These are phyloP conservation scores for Lepidurus packardi DNA, from an alignment of 1,140 invertebrate genomes.

Conservation along the genomic window DNA sequence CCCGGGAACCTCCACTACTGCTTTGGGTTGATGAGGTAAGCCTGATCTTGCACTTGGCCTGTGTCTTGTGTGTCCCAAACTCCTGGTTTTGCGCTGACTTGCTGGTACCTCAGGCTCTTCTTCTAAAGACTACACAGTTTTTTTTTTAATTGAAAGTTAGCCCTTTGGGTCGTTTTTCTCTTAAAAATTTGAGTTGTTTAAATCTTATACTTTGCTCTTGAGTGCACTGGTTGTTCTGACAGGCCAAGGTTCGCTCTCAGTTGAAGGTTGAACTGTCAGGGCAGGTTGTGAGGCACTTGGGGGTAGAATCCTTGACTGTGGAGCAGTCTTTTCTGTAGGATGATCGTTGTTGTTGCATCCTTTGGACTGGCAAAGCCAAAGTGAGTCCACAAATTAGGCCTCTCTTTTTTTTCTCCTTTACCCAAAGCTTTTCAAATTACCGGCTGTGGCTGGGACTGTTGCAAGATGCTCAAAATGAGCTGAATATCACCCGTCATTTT, in stretches of 20 bases:
- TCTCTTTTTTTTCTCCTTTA: not conserved
- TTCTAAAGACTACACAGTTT: not conserved
- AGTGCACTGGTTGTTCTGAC: not conserved
- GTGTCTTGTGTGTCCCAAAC: not conserved
- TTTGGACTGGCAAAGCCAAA: not conserved
- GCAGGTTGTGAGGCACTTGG: conserved; percentile 25
- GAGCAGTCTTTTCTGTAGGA: not conserved
- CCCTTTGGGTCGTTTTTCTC: not conserved
- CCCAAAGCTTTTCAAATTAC: conserved; percentile 22
- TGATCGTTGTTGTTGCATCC: conserved; percentile 6
- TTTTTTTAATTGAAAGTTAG: too few relatives aligned
- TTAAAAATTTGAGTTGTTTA: not conserved
- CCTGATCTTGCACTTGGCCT: conserved; percentile 14
- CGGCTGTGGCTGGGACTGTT: conserved; percentile 23
- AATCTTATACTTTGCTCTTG: not conserved
- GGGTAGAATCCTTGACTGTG: conserved; percentile 4
- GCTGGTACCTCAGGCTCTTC: not conserved
- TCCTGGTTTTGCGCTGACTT: not conserved
- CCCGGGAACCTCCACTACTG: not conserved
- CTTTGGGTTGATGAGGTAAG: conserved; percentile 3
- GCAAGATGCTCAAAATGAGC: conserved; percentile 29
- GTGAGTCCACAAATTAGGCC: conserved; percentile 6
- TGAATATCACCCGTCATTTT: conserved; percentile 31
- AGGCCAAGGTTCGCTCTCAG: not conserved
- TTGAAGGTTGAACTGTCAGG: not conserved